phyloP scores from a whole-genome alignment of 2,888 invertebrate species.

The Nowickia ferox region DNA sequence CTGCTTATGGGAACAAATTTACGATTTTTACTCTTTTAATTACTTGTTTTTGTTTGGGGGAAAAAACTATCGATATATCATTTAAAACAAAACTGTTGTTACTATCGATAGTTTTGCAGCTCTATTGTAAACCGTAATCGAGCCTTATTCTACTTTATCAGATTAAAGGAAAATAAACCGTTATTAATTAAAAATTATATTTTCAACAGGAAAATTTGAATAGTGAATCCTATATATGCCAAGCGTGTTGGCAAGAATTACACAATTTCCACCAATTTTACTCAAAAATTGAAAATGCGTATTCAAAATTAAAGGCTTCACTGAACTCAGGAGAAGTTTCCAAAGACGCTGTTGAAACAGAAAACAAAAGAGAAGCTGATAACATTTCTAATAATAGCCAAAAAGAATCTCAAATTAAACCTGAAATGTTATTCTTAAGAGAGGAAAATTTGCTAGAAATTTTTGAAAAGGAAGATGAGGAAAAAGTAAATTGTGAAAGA shows the following conservation, averaged over 20 bases:
- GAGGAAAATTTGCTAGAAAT: constrained; percentile 36
- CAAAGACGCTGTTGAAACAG: neutral
- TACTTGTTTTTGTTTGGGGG: too few relatives aligned
- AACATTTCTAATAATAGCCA: neutral
- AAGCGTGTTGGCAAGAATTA: constrained; percentile 62
- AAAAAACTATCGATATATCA: too few relatives aligned
- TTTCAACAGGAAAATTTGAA: constrained; percentile 43
- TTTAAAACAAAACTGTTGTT: too few relatives aligned
- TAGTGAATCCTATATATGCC: constrained; percentile 17
- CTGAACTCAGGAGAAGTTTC: constrained; percentile 70
- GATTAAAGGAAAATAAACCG: too few relatives aligned
- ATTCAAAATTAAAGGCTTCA: constrained; percentile 72
- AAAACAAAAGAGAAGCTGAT: neutral
- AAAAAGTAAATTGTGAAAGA: neutral
- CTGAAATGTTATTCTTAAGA: constrained; percentile 28
- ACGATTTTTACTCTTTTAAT: too few relatives aligned
- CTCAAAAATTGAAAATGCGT: constrained; percentile 75
- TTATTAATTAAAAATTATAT: neutral
- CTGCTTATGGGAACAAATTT: too few relatives aligned
- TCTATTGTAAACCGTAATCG: too few relatives aligned
- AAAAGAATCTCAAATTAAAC: constrained; percentile 3
- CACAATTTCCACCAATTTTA: constrained; percentile 76
- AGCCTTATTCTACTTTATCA: too few relatives aligned
- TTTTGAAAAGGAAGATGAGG: neutral
- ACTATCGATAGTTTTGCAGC: too few relatives aligned